phyloP scores from a whole-genome alignment of 2,888 invertebrate species.

The Microctonus aethiopoides region DNA sequence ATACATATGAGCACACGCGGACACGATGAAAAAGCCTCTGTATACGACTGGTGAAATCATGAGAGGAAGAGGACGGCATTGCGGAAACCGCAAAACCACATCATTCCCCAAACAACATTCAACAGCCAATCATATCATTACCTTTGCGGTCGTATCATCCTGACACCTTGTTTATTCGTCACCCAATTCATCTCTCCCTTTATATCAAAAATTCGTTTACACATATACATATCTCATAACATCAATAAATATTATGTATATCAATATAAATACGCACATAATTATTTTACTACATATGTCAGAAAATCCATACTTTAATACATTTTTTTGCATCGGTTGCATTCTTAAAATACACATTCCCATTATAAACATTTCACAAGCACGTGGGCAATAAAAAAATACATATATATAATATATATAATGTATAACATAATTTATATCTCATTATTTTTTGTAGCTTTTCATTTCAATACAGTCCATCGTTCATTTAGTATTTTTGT shows the following conservation, averaged over 20 bases:
- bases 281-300: too few species aligned
- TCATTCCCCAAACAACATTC: constrained; percentile 60
- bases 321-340: too few species aligned
- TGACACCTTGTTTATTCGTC: constrained; percentile 64
- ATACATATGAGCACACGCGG: background rate
- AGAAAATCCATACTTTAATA: too few species aligned
- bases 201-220: constrained; percentile 1
- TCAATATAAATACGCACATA: too few species aligned
- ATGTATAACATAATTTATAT: background rate
- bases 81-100: constrained; percentile 66
- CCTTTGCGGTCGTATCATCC: constrained; percentile 63
- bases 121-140: constrained; percentile 66
- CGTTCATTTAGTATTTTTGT: background rate
- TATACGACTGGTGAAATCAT: constrained; percentile 3
- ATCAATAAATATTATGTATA: too few species aligned
- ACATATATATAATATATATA: background rate
- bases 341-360: background rate
- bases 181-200: constrained; percentile 32
- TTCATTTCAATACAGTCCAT: background rate
- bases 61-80: constrained; percentile 28
- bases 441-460: background rate
- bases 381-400: background rate
- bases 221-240: background rate
- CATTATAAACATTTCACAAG: background rate
- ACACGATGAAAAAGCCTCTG: constrained; percentile 28